Percentiles rank a stretch among this genome's conserved stretches.
phyloP scores from a whole-genome alignment of 1,140 invertebrate species.

The Phymorhynchus buccinoides region DNA sequence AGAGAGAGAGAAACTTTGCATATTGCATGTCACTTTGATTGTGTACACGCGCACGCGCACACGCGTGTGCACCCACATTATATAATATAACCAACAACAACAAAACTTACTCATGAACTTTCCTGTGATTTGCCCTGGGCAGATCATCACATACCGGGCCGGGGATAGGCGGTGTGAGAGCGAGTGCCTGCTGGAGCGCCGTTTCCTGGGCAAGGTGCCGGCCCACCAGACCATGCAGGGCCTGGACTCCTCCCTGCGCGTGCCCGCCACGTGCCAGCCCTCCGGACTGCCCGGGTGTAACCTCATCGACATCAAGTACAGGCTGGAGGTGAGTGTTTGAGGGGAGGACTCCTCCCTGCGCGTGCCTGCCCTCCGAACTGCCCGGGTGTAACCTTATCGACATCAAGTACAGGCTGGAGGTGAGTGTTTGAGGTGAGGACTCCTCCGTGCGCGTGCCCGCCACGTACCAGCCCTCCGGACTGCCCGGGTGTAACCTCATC shows the following conservation, averaged over 20 bases:
- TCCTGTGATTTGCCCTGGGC: background rate
- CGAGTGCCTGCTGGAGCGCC: background rate
- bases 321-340: background rate
- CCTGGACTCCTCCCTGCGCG: background rate
- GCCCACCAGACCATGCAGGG: background rate
- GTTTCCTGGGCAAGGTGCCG: background rate
- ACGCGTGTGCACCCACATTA: too few relatives aligned
- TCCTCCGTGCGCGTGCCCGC: background rate
- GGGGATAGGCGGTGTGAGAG: background rate
- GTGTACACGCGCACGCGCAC: too few relatives aligned
- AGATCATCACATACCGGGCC: background rate
- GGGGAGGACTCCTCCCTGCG: too few relatives aligned
- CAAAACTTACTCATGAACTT: too few relatives aligned
- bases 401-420: background rate
- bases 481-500: background rate
- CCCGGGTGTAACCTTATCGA: conserved; percentile 3
- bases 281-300: background rate
- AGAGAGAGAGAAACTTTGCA: too few relatives aligned
- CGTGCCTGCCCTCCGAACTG: background rate
- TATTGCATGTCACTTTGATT: too few relatives aligned
- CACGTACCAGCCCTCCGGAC: background rate
- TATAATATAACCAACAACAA: too few relatives aligned
- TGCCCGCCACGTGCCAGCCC: background rate
- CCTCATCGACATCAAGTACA: background rate
- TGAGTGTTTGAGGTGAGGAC: too few relatives aligned